Conservation (phyloP, 2,888 invertebrate species). For the Litoditis marina region DNA sequence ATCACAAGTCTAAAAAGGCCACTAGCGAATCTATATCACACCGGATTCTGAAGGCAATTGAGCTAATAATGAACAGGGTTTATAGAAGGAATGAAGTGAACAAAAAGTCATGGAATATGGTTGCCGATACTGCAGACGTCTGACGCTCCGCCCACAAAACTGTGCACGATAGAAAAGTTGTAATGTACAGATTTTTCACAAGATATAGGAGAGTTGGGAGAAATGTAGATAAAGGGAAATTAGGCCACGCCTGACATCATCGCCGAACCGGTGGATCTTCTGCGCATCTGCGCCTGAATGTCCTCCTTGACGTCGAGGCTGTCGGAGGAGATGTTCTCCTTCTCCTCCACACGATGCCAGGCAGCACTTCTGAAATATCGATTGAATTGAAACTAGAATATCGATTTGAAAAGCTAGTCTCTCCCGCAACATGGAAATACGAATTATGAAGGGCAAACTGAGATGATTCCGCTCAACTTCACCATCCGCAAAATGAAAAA, state of each 20-base stretch:
- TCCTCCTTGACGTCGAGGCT: conserved; percentile 26
- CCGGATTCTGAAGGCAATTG: conserved; percentile 11
- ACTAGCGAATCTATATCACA: conserved; percentile 15
- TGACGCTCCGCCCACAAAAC: too few species aligned
- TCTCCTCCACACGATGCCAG: conserved; percentile 57
- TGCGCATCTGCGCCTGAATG: conserved; percentile 36
- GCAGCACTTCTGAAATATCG: conserved; percentile 54
- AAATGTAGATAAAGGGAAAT: neutral
- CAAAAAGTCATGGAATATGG: too few species aligned
- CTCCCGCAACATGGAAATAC: too few species aligned
- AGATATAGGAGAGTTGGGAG: neutral
- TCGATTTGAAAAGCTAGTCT: too few species aligned
- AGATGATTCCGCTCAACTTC: too few species aligned
- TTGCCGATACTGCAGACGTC: too few species aligned
- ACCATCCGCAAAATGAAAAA: too few species aligned
- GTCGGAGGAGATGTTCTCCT: conserved; percentile 43
- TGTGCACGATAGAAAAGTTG: too few species aligned
- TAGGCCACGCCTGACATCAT: conserved; percentile 55
- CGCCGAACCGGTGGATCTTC: conserved; percentile 54
- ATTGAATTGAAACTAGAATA: too few species aligned
- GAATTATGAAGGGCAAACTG: too few species aligned
- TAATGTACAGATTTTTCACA: conserved; percentile 3
- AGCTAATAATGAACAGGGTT: too few species aligned
- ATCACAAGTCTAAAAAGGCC: neutral
- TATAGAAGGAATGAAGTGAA: too few species aligned